Evolutionary conservation across 2,888 invertebrate species (phyloP).

Genomic region (Xanthorhoe designata): DNA sequence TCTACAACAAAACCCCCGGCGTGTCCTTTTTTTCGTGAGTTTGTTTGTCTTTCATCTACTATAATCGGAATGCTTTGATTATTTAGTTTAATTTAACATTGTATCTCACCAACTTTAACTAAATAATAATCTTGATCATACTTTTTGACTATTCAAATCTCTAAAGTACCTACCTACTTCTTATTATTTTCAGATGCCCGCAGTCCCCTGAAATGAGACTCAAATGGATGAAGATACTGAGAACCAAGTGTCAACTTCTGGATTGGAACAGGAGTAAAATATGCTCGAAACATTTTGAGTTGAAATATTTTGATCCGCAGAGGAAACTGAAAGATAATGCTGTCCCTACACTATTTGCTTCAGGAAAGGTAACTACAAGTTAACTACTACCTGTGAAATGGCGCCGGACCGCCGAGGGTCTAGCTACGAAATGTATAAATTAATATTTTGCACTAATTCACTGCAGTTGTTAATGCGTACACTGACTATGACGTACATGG

Average conservation of each 20-base stretch:
- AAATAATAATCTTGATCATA: no score
- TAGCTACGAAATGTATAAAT: no score
- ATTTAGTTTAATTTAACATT: no score
- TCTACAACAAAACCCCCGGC: slow-evolving; percentile 66
- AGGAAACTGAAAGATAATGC: slow-evolving; percentile 68
- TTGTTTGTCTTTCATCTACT: not conserved
- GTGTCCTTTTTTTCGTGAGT: slow-evolving; percentile 70
- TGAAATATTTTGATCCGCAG: slow-evolving; percentile 67
- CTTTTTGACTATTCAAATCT: no score
- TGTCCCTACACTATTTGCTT: slow-evolving; percentile 68
- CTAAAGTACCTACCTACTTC: no score
- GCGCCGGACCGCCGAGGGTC: no score
- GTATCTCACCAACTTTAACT: no score
- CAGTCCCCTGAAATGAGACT: slow-evolving; percentile 64
- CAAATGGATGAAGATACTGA: slow-evolving; percentile 69
- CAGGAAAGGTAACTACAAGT: slow-evolving; percentile 50
- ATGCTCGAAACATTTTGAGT: slow-evolving; percentile 76
- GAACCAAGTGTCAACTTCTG: slow-evolving; percentile 64
- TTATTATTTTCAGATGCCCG: slow-evolving; percentile 62
- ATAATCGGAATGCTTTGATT: not conserved
- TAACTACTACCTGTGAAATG: no score
- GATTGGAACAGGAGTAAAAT: slow-evolving; percentile 73
- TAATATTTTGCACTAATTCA: no score
- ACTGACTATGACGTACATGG: no score
- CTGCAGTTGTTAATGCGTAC: no score